Percentiles rank a stretch among this genome's conserved stretches.
phyloP scores from a whole-genome alignment of 2,113 vertebrate genomes.

The Siniperca chuatsi region DNA sequence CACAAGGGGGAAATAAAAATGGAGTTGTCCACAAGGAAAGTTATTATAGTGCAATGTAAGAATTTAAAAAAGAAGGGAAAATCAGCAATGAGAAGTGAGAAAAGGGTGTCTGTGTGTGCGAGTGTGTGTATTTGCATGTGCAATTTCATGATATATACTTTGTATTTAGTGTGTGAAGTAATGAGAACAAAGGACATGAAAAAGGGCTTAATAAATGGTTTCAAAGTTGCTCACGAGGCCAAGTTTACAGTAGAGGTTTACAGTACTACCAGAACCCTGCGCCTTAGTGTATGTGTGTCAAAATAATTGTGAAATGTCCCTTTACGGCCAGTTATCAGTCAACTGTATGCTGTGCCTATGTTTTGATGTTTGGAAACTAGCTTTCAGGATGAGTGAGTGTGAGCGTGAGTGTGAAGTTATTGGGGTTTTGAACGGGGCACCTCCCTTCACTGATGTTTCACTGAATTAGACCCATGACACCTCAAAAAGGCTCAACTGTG shows the following conservation, averaged over 20 bases:
- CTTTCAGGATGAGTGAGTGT: constrained; percentile 11
- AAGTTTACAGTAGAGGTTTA: constrained; percentile 76
- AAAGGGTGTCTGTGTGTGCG: constrained; percentile 29
- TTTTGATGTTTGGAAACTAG: constrained; percentile 27
- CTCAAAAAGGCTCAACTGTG: constrained; percentile 17
- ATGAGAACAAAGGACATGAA: constrained; percentile 46
- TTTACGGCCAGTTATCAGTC: constrained; percentile 15
- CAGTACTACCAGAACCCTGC: constrained; percentile 41
- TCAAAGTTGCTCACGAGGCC: constrained; percentile 60
- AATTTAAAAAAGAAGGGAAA: constrained; percentile 35
- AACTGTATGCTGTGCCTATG: background rate
- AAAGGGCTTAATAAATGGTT: constrained; percentile 31
- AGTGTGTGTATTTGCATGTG: constrained; percentile 29
- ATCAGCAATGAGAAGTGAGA: constrained; percentile 33
- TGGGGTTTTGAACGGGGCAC: background rate
- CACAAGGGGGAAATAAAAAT: constrained; percentile 55
- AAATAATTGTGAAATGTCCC: constrained; percentile 1
- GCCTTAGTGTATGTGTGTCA: background rate
- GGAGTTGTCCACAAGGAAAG: constrained; percentile 23
- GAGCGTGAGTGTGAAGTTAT: background rate
- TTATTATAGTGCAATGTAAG: constrained; percentile 38
- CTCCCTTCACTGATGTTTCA: constrained; percentile 3
- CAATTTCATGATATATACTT: background rate
- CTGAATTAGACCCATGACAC: constrained; percentile 17
- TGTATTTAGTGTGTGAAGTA: constrained; percentile 27